Percentiles rank a stretch among this genome's conserved stretches.
Evolutionary conservation across 2,888 invertebrate species (phyloP).

Genomic region (Vesta saturnalis): DNA sequence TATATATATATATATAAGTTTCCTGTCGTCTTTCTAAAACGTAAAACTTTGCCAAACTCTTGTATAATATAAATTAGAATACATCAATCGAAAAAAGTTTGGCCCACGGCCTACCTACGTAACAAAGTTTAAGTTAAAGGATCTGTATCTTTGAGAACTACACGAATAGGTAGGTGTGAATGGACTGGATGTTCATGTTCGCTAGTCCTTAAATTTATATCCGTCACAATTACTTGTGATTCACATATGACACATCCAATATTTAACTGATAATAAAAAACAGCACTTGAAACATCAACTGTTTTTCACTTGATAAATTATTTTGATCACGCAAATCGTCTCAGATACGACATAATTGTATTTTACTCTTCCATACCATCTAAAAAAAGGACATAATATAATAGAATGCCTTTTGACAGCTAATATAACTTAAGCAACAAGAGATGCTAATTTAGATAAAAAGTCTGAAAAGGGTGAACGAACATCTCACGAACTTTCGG

Average conservation of each 20-base stretch:
- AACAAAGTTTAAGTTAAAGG: neutral
- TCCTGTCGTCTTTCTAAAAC: no score
- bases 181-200: no score
- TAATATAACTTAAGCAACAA: constrained; percentile 12
- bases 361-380: neutral
- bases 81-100: neutral
- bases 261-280: no score
- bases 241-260: no score
- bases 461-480: constrained; percentile 21
- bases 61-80: no score
- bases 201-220: neutral
- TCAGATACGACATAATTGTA: neutral
- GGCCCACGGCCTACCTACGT: neutral
- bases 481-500: constrained; percentile 11
- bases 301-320: neutral
- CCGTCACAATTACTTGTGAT: no score
- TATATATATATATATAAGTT: no score
- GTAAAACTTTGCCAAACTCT: no score
- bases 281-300: neutral
- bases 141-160: neutral
- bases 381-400: neutral
- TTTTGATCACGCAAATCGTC: neutral
- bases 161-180: neutral
- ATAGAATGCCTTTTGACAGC: constrained; percentile 10
- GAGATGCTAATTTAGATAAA: constrained; percentile 30